These are phyloP conservation scores for Saxidomus purpurata DNA, from an alignment of 1,140 invertebrate genomes.

Conservation along the genomic window DNA sequence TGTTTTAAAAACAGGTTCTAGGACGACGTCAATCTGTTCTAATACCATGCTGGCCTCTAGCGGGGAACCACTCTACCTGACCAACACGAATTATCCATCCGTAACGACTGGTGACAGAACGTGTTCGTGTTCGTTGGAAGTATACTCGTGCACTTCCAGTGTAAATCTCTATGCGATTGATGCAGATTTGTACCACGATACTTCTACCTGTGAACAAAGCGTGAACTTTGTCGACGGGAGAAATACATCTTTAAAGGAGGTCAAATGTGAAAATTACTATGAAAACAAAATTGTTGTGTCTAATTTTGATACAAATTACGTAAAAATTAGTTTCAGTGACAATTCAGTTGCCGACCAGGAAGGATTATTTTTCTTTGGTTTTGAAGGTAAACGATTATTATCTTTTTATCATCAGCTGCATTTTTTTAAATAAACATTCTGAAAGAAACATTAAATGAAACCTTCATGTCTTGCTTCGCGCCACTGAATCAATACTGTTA, in stretches of 20 bases:
- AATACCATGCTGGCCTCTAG: neutral
- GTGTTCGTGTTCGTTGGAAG: neutral
- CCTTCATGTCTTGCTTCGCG: no score
- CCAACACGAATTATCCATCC: neutral
- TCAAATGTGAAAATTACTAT: neutral
- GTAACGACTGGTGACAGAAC: neutral
- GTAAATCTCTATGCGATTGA: neutral
- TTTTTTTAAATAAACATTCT: no score
- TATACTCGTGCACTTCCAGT: neutral
- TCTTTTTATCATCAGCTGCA: neutral
- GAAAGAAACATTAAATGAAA: no score
- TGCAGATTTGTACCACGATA: neutral
- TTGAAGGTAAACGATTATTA: neutral
- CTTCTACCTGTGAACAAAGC: neutral
- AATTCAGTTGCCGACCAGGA: neutral
- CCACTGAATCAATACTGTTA: no score
- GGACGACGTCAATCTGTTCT: neutral
- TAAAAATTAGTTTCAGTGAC: neutral
- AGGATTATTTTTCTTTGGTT: slow-evolving; percentile 1
- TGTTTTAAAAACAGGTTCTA: no score
- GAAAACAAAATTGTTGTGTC: neutral
- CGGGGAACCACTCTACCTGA: neutral
- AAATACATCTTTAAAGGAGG: neutral
- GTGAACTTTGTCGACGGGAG: neutral
- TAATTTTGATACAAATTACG: neutral